Evolutionary conservation across 2,113 vertebrate species (phyloP), one percentile per base, ranked within the genome.

Genomic region (Hippotragus niger): DNA sequence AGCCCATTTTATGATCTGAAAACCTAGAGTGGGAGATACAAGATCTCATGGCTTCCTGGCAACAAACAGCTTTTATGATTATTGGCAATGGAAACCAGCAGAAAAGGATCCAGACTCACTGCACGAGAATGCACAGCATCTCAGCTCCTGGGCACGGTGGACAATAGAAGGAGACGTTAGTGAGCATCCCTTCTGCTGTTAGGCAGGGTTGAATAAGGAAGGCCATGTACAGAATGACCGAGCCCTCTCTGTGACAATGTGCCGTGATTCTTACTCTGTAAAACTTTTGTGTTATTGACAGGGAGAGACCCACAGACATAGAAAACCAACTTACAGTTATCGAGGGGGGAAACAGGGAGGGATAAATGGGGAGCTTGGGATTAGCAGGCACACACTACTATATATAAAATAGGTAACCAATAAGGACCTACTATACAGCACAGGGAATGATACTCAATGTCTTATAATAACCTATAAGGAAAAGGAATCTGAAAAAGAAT

Each of bases 181-280:
- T 5, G 36, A 53, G 3, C 15, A 6, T 2, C 19, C 31, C 36
- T 33, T 16, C 11, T n/a, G 21, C 71, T 7, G 0, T 1, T 3
- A 36, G 47, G 21, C 60, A 14, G n/a, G 74, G 9, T 0, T 6
- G 78, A 19, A 6, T 7, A 9, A 40, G 60, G 31, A 40, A 36
- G 58, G 2, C 7, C 2, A 11, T 0, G 2, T 13, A 11, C 12
- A 27, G 36, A 90, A 33, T 11, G 12, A 17, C 33, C 1, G 6
- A 64, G 6, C 13, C 31, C 43, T 23, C 36, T 52, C 47, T 0
- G 2, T 23, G 71, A 81, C 36, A 6, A 23, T 12, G 15, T 2
- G 1, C 19, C 2, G 0, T n/a, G 2, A 7, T 6, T 71, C 23
- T 62, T 29, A 8, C 43, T 88, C 57, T 80, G 33, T 55, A 36